These are phyloP conservation scores for Lophius americanus DNA, from an alignment of 2,797 vertebrate genomes.

Conservation along the genomic window DNA sequence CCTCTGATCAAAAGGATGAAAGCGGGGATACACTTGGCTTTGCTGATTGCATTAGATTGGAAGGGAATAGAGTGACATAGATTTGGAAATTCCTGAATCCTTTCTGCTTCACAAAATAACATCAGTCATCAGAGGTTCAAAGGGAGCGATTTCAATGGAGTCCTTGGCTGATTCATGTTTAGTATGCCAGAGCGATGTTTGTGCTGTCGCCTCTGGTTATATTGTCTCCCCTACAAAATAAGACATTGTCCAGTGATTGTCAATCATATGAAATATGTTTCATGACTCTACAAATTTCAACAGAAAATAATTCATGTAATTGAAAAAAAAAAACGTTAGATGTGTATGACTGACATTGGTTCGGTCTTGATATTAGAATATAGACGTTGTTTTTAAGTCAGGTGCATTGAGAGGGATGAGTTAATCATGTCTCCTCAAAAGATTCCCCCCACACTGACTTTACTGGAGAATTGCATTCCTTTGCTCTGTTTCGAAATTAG, in stretches of 20 bases:
- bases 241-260: constrained; percentile 1
- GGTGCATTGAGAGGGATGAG: too few species aligned
- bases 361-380: too few species aligned
- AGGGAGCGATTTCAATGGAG: constrained; percentile 42
- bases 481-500: too few species aligned
- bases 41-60: constrained; percentile 58
- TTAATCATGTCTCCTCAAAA: too few species aligned
- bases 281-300: too few species aligned
- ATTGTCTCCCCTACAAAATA: constrained; percentile 15
- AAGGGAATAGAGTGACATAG: constrained; percentile 52
- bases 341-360: too few species aligned
- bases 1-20: constrained; percentile 67
- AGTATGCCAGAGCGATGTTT: constrained; percentile 23
- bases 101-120: constrained; percentile 44
- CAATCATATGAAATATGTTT: too few species aligned
- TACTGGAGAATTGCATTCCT: too few species aligned
- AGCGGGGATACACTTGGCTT: constrained; percentile 49
- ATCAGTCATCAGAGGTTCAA: constrained; percentile 47
- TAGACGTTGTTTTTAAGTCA: too few species aligned
- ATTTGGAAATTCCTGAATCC: constrained; percentile 57
- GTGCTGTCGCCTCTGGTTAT: constrained; percentile 31
- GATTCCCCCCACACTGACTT: too few species aligned
- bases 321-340: too few species aligned
- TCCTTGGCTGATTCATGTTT: constrained; percentile 31
- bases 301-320: too few species aligned